A percentile compares a stretch with the other conserved stretches of the same genome.
Conservation (phyloP, 1,140 invertebrate species). For the Penaeus indicus region DNA sequence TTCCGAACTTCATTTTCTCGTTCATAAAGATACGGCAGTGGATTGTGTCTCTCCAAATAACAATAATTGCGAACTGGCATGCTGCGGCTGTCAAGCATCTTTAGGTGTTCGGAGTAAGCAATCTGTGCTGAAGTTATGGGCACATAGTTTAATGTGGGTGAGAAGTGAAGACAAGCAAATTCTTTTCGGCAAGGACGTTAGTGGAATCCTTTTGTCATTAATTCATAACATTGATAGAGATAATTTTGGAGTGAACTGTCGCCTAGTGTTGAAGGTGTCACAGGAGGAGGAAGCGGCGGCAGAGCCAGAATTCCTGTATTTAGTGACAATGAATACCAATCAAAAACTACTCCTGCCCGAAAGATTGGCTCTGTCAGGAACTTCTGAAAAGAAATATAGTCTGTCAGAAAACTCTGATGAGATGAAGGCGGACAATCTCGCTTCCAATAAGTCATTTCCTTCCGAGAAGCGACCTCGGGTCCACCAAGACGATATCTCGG, state of each 20-base stretch:
- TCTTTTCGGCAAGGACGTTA: slow-evolving; percentile 16
- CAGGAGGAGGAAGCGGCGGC: not conserved
- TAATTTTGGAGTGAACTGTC: slow-evolving; percentile 55
- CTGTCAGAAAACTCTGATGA: not conserved
- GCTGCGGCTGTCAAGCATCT: slow-evolving; percentile 11
- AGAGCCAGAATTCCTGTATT: slow-evolving; percentile 36
- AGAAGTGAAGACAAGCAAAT: not conserved
- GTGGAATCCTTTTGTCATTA: slow-evolving; percentile 31
- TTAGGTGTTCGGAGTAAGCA: slow-evolving; percentile 31
- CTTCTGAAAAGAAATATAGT: not conserved
- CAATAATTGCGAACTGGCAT: not conserved
- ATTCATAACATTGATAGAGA: slow-evolving; percentile 53
- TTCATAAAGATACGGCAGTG: not conserved
- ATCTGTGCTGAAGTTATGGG: slow-evolving; percentile 39
- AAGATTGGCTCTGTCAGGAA: not conserved
- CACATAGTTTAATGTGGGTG: slow-evolving; percentile 38
- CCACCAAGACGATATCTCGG: not conserved
- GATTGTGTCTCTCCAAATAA: not conserved
- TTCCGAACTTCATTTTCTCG: slow-evolving; percentile 46
- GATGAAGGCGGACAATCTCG: not conserved
- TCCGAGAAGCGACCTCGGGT: not conserved
- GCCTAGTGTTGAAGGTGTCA: slow-evolving; percentile 33
- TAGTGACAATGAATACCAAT: slow-evolving; percentile 56
- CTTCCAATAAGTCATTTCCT: not conserved
- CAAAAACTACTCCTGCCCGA: slow-evolving; percentile 45